Base-by-base conservation (phyloP, 2,888 invertebrate species). In the Apotomis betuletana region DNA sequence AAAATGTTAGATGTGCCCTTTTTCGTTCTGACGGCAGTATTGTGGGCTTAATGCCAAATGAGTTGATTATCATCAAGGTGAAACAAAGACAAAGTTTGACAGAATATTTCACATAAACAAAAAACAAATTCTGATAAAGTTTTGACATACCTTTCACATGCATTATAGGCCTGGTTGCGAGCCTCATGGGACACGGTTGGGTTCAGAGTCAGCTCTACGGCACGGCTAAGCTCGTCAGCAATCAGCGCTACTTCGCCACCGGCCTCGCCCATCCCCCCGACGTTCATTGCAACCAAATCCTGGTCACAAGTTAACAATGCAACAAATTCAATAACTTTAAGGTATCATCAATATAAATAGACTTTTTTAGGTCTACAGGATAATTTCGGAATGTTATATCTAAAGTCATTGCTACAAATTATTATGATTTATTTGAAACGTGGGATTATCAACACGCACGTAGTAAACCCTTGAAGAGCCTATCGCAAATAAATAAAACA, bases 131-230 rank as follows among this genome's bases (percentile, higher is more conserved):
- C 12, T 57, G n/a, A 12, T 44, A 38, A 9, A 54, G 5, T 3
- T 8, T 63, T 44, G 6, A 8, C 46, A 62, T 82, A 92, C 85
- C 95, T 95, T 87, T 97, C 97, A 83, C 97, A 97, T 44, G 97
- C 96, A 89, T 96, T 96, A 83, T 97, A 97, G 0, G 97, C 97
- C 84, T 97, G 97, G 76, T 95, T 94, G 65, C 97, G 94, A 74
- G 96, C 95, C 74, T 96, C 95, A 76, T 97, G 97, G 12, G 96
- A 94, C 51, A 96, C 96, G 74, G 94, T 92, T n/a, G 97, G 96
- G 82, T 96, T 96, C 94, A 97, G 96, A 73, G 97, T 97, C 13
- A 97, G 93, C 82, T 97, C 97, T 52, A 97, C 96, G 61, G 97
- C 97, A 70, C 96, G 94, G 70, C 97, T 96, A 78, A 97, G 92